Evolutionary conservation across 2,797 vertebrate species (phyloP).

Genomic region (Leucoraja ocellata): DNA sequence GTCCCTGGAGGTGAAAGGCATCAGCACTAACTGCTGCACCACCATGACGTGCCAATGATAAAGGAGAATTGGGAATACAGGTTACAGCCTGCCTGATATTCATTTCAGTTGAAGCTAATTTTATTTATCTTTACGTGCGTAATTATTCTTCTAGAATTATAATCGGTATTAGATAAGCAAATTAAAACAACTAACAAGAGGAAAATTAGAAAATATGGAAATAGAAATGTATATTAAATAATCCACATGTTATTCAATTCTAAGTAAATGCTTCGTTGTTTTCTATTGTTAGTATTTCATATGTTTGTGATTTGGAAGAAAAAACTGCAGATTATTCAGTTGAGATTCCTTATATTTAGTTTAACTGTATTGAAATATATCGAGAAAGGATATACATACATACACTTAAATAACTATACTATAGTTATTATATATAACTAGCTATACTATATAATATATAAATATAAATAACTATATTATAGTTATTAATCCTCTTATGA

Average conservation of each 20-base stretch:
- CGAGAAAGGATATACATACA: too few species aligned
- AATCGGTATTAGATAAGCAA: neutral
- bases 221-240: neutral
- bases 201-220: neutral
- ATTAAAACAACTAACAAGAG: neutral
- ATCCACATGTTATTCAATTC: neutral
- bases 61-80: neutral
- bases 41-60: too few species aligned
- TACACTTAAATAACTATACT: too few species aligned
- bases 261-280: neutral
- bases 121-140: neutral
- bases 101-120: constrained; percentile 39
- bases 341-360: neutral
- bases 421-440: neutral
- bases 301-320: neutral
- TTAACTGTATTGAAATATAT: neutral
- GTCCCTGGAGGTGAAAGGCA: too few species aligned
- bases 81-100: constrained; percentile 28
- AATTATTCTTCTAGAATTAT: neutral
- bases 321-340: neutral
- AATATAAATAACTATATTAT: too few species aligned
- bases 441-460: too few species aligned
- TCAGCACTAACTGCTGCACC: too few species aligned
- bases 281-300: neutral
- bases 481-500: neutral